Evolutionary conservation across 2,888 invertebrate genomes (phyloP), one percentile per base, ranked within the genome.

Genomic region (Hirtodrosophila alboralis): DNA sequence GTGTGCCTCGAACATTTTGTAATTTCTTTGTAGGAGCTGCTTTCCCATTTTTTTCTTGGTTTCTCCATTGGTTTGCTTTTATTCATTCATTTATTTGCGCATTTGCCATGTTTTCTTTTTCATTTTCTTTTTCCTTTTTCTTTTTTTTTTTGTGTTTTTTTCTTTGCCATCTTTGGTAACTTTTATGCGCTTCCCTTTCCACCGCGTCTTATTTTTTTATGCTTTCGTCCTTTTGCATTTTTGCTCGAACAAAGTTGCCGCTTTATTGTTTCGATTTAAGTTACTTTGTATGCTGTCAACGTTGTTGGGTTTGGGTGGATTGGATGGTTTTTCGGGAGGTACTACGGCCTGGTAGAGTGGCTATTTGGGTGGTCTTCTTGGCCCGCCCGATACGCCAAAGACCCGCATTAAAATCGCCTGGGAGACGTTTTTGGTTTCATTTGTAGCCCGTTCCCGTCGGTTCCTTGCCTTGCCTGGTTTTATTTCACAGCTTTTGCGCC

Each of bases 201-300:
- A n/a, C 4, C 34, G 31, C 31, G 21, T 56, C 31, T 49, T 58
- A 43, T 18, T 62, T 60, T 62, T 75, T 74, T 68, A 53, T 69
- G 56, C 43, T 61, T 49, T 66, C 52, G 63, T 76, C 64, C 63
- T 68, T 75, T 74, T 74, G 67, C 66, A 79, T 68, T 83, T 81
- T 79, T 65, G 60, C 74, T 52, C 37, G 85, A 59, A 84, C 75
- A 76, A 81, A 79, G 75, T 86, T 79, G 87, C 87, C 81, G 87
- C 78, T 87, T 87, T 88, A 89, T 89, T 89, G 88, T 89, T 89
- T 87, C 88, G 87, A 88, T 89, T 87, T 87, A 85, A 81, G 89
- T 87, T 89, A 88, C 89, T 88, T 88, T 89, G 88, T 89, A 88
- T 88, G 88, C 88, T 89, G 89, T 89, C 89, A 89, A 84, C 89